These are phyloP conservation scores for Hypercompe scribonia DNA, from an alignment of 2,888 invertebrate genomes.

Conservation along the genomic window DNA sequence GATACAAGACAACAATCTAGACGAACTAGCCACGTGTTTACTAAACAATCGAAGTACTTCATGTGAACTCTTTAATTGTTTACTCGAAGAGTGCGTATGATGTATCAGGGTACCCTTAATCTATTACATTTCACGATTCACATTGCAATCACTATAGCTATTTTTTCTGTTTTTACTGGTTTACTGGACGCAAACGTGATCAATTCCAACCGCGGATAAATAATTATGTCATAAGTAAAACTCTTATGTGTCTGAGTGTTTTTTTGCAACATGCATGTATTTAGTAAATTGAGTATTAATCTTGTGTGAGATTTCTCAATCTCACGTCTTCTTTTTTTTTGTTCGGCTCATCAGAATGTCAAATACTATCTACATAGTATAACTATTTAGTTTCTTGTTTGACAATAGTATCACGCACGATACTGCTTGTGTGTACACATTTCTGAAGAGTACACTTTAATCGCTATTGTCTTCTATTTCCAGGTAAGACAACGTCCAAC, in stretches of 20 bases:
- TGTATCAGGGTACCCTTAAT: not conserved
- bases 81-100: slow-evolving; percentile 1
- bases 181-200: no score
- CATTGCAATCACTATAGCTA: no score
- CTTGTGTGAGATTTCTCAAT: no score
- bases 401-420: slow-evolving; percentile 23
- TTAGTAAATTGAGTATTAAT: no score
- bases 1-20: not conserved
- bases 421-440: slow-evolving; percentile 24
- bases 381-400: not conserved
- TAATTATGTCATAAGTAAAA: no score
- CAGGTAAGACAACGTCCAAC: slow-evolving; percentile 36
- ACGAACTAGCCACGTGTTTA: slow-evolving; percentile 21
- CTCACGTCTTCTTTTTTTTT: no score
- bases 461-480: slow-evolving; percentile 37
- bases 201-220: no score
- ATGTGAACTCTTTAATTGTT: slow-evolving; percentile 22
- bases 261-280: no score
- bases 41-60: slow-evolving; percentile 35
- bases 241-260: no score
- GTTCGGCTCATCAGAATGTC: not conserved
- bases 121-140: not conserved
- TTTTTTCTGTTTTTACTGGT: no score
- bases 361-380: not conserved
- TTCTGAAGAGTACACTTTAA: slow-evolving; percentile 25